phyloP scores from a whole-genome alignment of 2,888 invertebrate genomes.

The Cantharis lateralis region DNA sequence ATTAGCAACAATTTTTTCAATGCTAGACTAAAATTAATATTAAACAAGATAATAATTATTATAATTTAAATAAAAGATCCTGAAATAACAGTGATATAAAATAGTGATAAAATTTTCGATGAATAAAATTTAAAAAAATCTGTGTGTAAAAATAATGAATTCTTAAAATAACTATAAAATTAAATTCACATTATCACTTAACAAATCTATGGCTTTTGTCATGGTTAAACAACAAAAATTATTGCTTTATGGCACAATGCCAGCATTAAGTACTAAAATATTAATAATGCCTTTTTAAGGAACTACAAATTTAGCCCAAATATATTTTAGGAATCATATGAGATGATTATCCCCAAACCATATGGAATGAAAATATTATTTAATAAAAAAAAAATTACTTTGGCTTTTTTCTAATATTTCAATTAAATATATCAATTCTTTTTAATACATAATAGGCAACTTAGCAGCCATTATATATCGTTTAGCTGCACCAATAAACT shows the following conservation, averaged over 20 bases:
- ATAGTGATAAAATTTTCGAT: conserved; percentile 30
- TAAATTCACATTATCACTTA: conserved; percentile 16
- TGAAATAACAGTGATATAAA: conserved; percentile 36
- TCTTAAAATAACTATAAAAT: not conserved
- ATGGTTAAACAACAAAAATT: conserved; percentile 21
- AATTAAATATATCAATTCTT: conserved; percentile 11
- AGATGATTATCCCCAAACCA: conserved; percentile 17
- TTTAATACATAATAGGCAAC: conserved; percentile 21
- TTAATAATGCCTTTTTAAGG: conserved; percentile 35
- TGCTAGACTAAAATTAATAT: conserved; percentile 5
- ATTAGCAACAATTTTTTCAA: conserved; percentile 14
- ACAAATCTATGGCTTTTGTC: conserved; percentile 27
- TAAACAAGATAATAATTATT: not conserved
- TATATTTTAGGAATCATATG: conserved; percentile 4
- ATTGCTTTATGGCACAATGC: conserved; percentile 39
- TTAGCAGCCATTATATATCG: conserved; percentile 16
- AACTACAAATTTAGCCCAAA: conserved; percentile 33
- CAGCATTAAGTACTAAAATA: conserved; percentile 39
- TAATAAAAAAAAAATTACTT: conserved; percentile 21
- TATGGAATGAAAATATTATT: conserved; percentile 32
- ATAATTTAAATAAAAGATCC: not conserved
- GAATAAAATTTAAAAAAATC: conserved; percentile 26
- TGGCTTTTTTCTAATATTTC: conserved; percentile 25
- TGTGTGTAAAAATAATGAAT: not conserved
- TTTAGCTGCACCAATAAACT: conserved; percentile 16